Evolutionary conservation across 2,113 vertebrate genomes (phyloP).

Genomic region (Nyctibius bracteatus): DNA sequence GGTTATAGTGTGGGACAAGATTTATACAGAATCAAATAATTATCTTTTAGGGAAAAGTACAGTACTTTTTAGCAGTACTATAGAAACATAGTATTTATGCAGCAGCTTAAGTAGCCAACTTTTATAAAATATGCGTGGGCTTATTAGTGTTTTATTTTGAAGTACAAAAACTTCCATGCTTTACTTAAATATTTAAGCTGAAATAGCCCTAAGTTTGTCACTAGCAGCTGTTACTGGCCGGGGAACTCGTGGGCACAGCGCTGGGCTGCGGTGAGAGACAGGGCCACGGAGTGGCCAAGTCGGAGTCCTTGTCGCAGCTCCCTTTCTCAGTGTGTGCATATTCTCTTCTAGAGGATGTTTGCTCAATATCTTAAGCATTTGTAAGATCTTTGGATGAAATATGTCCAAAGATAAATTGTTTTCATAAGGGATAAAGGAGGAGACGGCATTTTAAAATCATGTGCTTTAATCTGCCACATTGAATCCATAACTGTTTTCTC

Average conservation of each 20-base stretch:
- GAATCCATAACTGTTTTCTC: neutral
- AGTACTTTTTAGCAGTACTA: neutral
- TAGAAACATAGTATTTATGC: neutral
- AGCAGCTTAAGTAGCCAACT: neutral
- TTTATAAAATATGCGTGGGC: neutral
- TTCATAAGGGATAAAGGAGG: neutral
- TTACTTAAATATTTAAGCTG: neutral
- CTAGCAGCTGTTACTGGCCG: too few species aligned
- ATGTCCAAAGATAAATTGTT: neutral
- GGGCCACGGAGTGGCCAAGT: accelerated
- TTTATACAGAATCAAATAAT: neutral
- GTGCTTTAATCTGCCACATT: neutral
- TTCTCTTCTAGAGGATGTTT: neutral
- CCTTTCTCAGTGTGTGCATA: neutral
- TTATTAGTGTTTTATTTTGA: neutral
- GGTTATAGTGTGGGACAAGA: neutral
- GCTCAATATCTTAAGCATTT: neutral
- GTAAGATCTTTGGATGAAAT: neutral
- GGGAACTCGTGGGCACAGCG: accelerated
- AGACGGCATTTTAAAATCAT: neutral
- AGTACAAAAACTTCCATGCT: neutral
- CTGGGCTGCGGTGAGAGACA: neutral
- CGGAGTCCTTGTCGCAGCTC: accelerated
- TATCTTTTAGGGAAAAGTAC: neutral
- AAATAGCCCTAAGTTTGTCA: neutral